A percentile compares a stretch with the other conserved stretches of the same genome.
Conservation (phyloP, 2,888 invertebrate species). For the Kuschelorhynchus macadamiae region DNA sequence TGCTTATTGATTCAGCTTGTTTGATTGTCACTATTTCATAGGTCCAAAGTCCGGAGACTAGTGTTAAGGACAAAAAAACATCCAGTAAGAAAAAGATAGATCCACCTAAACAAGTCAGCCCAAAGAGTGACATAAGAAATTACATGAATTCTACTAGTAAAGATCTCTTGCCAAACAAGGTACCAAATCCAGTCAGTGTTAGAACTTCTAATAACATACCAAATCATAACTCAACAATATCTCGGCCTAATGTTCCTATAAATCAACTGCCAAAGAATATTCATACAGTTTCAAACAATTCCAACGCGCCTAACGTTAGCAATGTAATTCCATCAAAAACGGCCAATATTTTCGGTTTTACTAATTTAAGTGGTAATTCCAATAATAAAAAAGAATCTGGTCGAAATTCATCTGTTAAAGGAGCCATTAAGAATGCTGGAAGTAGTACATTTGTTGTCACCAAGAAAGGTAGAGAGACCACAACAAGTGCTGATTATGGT, state of each 20-base stretch:
- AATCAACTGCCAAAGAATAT: slow-evolving; percentile 25
- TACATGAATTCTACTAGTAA: slow-evolving; percentile 52
- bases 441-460: slow-evolving; percentile 58
- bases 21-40: slow-evolving; percentile 32
- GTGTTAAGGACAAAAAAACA: slow-evolving; percentile 32
- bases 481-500: not conserved
- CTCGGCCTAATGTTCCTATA: too few relatives aligned
- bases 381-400: slow-evolving; percentile 16
- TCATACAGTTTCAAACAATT: slow-evolving; percentile 44
- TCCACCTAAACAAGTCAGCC: slow-evolving; percentile 31
- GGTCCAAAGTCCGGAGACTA: slow-evolving; percentile 58
- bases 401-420: slow-evolving; percentile 33
- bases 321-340: slow-evolving; percentile 53
- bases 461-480: slow-evolving; percentile 45
- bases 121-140: slow-evolving; percentile 55
- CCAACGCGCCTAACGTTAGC: slow-evolving; percentile 42
- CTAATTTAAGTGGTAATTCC: slow-evolving; percentile 43
- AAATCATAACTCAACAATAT: too few relatives aligned
- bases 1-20: too few relatives aligned
- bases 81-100: slow-evolving; percentile 29
- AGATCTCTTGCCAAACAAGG: not conserved
- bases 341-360: slow-evolving; percentile 58
- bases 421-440: slow-evolving; percentile 64
- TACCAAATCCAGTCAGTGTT: not conserved
- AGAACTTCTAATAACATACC: too few relatives aligned